These are phyloP conservation scores for Synergus itoensis DNA, from an alignment of 2,888 invertebrate genomes.

Conservation along the genomic window DNA sequence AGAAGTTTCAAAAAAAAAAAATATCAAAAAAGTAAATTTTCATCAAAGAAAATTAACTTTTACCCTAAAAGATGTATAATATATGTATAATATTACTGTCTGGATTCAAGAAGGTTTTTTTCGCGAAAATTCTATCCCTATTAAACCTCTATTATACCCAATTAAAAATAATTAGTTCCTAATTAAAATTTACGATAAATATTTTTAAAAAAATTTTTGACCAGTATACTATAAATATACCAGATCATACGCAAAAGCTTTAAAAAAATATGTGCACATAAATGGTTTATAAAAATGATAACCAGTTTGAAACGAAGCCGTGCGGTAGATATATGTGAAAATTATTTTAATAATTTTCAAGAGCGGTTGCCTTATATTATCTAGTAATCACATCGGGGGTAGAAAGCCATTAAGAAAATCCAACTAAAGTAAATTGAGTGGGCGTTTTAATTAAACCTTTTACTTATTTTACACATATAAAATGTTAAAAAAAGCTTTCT, in stretches of 20 bases:
- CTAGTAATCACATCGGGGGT: not conserved
- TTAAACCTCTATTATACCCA: too few species aligned
- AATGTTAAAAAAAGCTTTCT: too few species aligned
- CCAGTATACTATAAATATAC: not conserved
- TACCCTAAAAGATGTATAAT: too few species aligned
- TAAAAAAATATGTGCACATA: not conserved
- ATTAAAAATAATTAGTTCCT: too few species aligned
- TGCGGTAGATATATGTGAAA: not conserved
- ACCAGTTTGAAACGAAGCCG: constrained; percentile 4
- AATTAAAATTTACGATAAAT: too few species aligned
- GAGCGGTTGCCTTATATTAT: not conserved
- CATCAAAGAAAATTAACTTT: too few species aligned
- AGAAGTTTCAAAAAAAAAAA: too few species aligned
- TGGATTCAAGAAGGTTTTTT: not conserved
- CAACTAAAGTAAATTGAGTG: constrained; percentile 22
- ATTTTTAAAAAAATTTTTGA: not conserved
- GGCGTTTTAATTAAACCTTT: not conserved
- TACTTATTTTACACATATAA: too few species aligned
- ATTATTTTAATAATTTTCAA: constrained; percentile 23
- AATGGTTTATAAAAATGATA: not conserved
- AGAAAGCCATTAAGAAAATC: not conserved
- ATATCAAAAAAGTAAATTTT: too few species aligned
- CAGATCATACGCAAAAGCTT: not conserved
- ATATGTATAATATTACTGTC: not conserved
- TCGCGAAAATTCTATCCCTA: too few species aligned